Evolutionary conservation across 2,113 vertebrate species (phyloP).

Genomic region (Lepus americanus): DNA sequence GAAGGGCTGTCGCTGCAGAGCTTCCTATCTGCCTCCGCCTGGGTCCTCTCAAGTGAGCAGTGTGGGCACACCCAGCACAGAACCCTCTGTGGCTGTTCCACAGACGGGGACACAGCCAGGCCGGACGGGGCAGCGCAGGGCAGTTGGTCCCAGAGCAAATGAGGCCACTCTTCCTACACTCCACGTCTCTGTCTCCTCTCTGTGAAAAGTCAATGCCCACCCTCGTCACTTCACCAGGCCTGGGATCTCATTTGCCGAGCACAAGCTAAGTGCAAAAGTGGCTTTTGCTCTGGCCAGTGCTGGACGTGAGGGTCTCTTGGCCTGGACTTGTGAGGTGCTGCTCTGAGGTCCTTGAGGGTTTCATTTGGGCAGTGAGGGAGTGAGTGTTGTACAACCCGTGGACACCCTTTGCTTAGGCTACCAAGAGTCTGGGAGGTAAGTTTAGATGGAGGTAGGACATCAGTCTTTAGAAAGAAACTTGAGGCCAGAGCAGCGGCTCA

Average conservation of each 20-base stretch:
- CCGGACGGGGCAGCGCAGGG: no score
- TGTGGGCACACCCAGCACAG: accelerated
- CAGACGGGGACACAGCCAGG: not conserved
- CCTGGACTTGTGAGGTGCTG: accelerated
- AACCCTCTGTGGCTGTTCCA: not conserved
- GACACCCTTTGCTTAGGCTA: not conserved
- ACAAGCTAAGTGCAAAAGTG: not conserved
- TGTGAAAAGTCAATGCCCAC: not conserved
- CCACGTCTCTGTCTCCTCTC: not conserved
- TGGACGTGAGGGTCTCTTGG: not conserved
- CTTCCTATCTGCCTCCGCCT: not conserved
- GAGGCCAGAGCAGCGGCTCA: no score
- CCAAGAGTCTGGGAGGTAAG: not conserved
- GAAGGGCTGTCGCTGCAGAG: no score
- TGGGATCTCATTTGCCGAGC: not conserved
- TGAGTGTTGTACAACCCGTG: no score
- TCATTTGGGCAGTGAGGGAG: no score
- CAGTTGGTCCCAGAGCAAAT: no score
- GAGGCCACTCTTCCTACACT: not conserved
- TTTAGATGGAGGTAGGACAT: not conserved
- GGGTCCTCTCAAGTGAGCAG: not conserved
- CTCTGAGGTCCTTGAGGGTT: no score
- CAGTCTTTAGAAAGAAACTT: not conserved
- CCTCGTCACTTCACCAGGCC: not conserved
- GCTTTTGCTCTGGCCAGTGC: no score